Evolutionary conservation across 2,797 vertebrate genomes (phyloP).

Genomic region (Oreonectes daqikongensis): DNA sequence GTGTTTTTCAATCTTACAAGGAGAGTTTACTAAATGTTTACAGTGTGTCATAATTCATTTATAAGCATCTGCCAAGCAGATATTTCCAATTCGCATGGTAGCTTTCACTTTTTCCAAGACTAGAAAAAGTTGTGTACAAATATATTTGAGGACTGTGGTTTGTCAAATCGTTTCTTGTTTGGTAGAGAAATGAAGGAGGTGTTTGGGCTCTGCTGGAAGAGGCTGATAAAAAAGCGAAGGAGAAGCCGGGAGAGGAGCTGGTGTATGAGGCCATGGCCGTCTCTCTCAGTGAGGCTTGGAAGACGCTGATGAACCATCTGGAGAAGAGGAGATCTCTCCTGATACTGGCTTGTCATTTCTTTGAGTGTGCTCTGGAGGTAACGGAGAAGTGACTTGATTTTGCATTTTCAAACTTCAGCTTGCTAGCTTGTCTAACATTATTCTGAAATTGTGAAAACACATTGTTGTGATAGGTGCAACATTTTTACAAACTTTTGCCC

Average conservation of each 20-base stretch:
- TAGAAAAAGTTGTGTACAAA: background rate
- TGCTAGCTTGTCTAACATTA: too few species aligned
- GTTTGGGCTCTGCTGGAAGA: conserved; percentile 80
- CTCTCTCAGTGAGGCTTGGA: conserved; percentile 82
- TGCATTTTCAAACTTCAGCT: background rate
- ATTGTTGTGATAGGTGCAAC: background rate
- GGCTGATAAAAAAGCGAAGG: conserved; percentile 80
- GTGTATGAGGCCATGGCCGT: conserved; percentile 84
- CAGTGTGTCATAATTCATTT: background rate
- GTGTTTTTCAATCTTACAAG: background rate
- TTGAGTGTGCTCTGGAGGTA: conserved; percentile 83
- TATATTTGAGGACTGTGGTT: background rate
- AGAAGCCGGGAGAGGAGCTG: conserved; percentile 72
- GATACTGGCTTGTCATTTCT: conserved; percentile 79
- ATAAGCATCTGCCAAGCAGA: background rate
- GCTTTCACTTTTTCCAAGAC: background rate
- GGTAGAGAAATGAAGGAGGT: conserved; percentile 78
- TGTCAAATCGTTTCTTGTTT: background rate
- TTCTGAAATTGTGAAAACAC: background rate
- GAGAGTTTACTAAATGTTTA: background rate
- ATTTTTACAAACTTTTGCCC: background rate
- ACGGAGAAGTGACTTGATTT: conserved; percentile 30
- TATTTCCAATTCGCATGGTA: background rate
- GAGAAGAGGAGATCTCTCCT: conserved; percentile 80
- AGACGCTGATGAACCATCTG: conserved; percentile 74